These are phyloP conservation scores for Tiliacea aurago DNA, from an alignment of 2,888 invertebrate species.

Conservation along the genomic window DNA sequence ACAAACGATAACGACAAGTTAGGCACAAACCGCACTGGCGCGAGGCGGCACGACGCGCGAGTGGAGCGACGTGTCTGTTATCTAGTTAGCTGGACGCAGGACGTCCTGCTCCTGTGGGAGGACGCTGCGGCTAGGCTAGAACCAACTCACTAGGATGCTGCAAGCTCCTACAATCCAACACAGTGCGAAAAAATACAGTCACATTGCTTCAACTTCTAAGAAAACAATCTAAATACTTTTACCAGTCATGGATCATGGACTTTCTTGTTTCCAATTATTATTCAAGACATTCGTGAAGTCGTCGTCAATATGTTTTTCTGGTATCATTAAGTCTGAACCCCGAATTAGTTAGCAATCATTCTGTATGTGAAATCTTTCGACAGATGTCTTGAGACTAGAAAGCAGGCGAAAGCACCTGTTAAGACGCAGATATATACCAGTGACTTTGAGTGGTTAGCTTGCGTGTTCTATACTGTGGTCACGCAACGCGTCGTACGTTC, in stretches of 20 bases:
- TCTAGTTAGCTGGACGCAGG: conserved; percentile 48
- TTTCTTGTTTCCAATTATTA: background rate
- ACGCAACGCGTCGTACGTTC: too few relatives aligned
- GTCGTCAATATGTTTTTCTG: background rate
- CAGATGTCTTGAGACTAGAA: background rate
- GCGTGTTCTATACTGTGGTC: too few relatives aligned
- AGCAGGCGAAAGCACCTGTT: background rate
- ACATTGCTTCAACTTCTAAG: background rate
- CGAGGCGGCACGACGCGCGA: conserved; percentile 10
- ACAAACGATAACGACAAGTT: conserved; percentile 19
- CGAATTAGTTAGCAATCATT: background rate
- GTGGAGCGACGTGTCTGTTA: conserved; percentile 43
- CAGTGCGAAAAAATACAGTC: background rate
- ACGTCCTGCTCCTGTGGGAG: conserved; percentile 27
- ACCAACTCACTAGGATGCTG: background rate
- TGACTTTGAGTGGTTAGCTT: too few relatives aligned
- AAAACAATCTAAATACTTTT: background rate
- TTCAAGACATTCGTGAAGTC: background rate
- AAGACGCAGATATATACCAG: too few relatives aligned
- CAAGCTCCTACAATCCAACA: conserved; percentile 1
- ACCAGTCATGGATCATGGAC: background rate
- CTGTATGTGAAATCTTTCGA: background rate
- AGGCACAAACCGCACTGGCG: conserved; percentile 9
- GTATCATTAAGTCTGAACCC: background rate
- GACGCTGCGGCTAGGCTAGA: background rate